Evolutionary conservation across 2,797 vertebrate genomes (phyloP), one percentile per base, ranked within the genome.

Genomic region (Danio kyathit): DNA sequence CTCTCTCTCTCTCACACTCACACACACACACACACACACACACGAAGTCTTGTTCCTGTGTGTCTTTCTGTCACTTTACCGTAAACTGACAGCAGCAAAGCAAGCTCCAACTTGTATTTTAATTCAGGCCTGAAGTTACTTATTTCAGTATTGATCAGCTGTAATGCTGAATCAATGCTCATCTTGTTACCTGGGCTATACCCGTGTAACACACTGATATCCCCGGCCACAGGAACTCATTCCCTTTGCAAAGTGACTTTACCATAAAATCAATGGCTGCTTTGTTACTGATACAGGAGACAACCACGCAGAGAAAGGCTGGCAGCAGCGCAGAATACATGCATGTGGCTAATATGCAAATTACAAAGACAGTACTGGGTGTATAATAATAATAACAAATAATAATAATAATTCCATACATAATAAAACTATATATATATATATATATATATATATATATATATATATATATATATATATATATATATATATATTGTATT

Each of bases 151-250:
- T 97, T 96, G 96, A 97, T 96, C 96, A 96, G 95, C 95, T 94
- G 96, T 97, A 97, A 97, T 96, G 96, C 96, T 95, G 96, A 97
- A 97, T 97, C 96, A 96, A 97, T 97, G 96, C 96, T 97, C 96
- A 97, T 97, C 96, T 96, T 97, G 96, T 97, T 97, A 97, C 94
- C 95, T 96, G 96, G 95, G 92, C 95, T 95, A 96, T 96, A 96
- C 95, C 95, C 96, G 93, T 97, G 96, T 97, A 96, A 97, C 96
- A 96, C 96, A 97, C 96, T 96, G 96, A 97, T 97, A 97, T 95
- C 94, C 92, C 93, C 94, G 95, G 94, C 95, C 94, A 94, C 94
- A 96, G 95, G 97, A 96, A 96, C 96, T 97, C 96, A 96, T 95
- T 96, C 95, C 92, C 93, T 95, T 96, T 96, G 96, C 95, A 97